These are phyloP conservation scores for Hephaestus fuliginosus DNA, from an alignment of 2,797 vertebrate species.

Conservation along the genomic window DNA sequence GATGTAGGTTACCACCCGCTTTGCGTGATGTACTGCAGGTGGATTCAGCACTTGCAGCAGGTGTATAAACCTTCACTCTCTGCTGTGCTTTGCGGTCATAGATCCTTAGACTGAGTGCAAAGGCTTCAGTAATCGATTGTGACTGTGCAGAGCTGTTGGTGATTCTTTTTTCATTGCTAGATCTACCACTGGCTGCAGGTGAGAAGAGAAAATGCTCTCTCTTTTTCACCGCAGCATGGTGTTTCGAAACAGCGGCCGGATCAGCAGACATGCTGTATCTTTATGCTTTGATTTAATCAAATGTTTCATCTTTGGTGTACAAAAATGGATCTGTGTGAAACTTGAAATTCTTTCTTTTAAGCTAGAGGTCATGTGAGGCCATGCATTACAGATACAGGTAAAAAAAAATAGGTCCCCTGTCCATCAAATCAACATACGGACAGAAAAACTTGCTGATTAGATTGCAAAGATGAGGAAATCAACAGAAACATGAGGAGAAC, in stretches of 20 bases:
- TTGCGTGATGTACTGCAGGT: slow-evolving; percentile 14
- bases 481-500: neutral
- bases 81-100: neutral
- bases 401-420: neutral
- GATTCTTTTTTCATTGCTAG: slow-evolving; percentile 21
- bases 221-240: neutral
- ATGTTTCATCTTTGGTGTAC: neutral
- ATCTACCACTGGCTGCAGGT: slow-evolving; percentile 1
- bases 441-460: neutral
- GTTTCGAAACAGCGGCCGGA: neutral
- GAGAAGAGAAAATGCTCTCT: neutral
- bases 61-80: slow-evolving; percentile 15
- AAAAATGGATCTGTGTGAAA: neutral
- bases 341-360: neutral
- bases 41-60: slow-evolving; percentile 15
- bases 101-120: slow-evolving; percentile 22
- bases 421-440: neutral
- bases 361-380: neutral
- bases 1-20: neutral
- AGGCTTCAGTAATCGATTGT: slow-evolving; percentile 33
- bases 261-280: neutral
- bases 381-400: neutral
- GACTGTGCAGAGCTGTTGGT: slow-evolving; percentile 24
- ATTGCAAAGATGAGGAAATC: neutral
- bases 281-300: neutral